Evolutionary conservation across 1,140 invertebrate species (phyloP), one percentile per base, ranked within the genome.

Genomic region (Limonius californicus): DNA sequence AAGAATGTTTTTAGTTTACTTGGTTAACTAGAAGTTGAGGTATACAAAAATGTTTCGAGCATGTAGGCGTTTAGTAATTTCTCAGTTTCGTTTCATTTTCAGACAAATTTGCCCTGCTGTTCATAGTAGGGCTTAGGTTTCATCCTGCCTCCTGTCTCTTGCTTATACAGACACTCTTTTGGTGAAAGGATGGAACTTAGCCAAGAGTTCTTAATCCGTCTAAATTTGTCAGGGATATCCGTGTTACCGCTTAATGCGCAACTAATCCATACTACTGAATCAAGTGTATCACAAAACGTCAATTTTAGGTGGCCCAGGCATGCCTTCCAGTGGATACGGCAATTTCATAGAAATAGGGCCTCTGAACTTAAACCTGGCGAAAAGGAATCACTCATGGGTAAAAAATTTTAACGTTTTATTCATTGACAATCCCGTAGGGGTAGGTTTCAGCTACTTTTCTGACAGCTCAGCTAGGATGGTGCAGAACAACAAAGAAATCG

Each of bases 391-490:
- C 43, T 82, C 81, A 6, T 87, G 85, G 87, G 82, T 89, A 70
- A 76, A 80, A 64, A 64, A 79, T 23, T 80, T 81, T 35, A 88
- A 85, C 71, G 70, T 89, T 21, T 72, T 89, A 19, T 88, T 88
- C 70, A 76, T 89, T 2, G 87, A 89, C 73, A 85, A 84, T 66
- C 86, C 87, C 6, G 80, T 89, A n/a, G 87, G 87, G 1, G 81
- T 85, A 30, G 87, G 87, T 1, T 89, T 83, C 70, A 88, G 86
- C 70, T 86, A 82, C 69, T 82, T 84, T 9, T 79, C 81, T 0
- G 79, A 79, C 59, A 76, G 60, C 59, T 74, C 42, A 61, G 73
- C 64, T 54, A 80, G 23, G 70, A 81, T 64, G 74, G 73, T 71
- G 70, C 18, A 50, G 45, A 32, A 21, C 57, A 58, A 57, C 20